Evolutionary conservation across 1,140 invertebrate genomes (phyloP).

Genomic region (Sycophaga agraensis): DNA sequence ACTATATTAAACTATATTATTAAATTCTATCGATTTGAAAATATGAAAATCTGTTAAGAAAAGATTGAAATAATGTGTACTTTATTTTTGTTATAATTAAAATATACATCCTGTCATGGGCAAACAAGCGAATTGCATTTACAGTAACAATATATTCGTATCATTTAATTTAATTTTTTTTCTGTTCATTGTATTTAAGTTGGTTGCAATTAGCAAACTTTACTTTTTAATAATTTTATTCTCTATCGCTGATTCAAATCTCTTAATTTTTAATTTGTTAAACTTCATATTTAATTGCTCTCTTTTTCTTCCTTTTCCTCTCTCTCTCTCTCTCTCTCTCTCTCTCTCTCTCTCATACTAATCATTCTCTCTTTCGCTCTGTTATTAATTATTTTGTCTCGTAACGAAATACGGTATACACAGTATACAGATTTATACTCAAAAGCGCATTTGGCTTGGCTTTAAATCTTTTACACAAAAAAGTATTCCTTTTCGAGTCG

Average conservation of each 20-base stretch:
- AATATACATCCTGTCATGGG: conserved; percentile 60
- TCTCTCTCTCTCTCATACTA: conserved; percentile 15
- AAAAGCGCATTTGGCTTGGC: conserved; percentile 49
- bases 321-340: conserved; percentile 10
- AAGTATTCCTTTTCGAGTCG: not conserved
- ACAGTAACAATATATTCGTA: conserved; percentile 59
- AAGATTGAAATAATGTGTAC: conserved; percentile 46
- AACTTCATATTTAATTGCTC: conserved; percentile 21
- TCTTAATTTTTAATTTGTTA: conserved; percentile 19
- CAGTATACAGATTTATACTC: conserved; percentile 56
- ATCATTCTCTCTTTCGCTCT: conserved; percentile 18
- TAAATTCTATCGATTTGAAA: too few species aligned
- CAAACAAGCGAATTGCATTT: conserved; percentile 59
- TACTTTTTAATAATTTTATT: not conserved
- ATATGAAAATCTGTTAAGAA: too few species aligned
- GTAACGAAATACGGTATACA: conserved; percentile 55
- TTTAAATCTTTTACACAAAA: conserved; percentile 24
- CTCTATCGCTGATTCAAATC: conserved; percentile 16
- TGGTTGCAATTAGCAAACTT: too few species aligned
- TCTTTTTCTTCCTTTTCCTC: conserved; percentile 13
- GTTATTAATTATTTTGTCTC: conserved; percentile 39
- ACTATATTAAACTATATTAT: too few species aligned
- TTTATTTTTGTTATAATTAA: conserved; percentile 58
- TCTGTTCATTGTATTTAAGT: conserved; percentile 19
- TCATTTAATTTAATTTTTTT: conserved; percentile 41